Base-by-base conservation (phyloP, 2,797 vertebrate species). In the Aulostomus chinensis region DNA sequence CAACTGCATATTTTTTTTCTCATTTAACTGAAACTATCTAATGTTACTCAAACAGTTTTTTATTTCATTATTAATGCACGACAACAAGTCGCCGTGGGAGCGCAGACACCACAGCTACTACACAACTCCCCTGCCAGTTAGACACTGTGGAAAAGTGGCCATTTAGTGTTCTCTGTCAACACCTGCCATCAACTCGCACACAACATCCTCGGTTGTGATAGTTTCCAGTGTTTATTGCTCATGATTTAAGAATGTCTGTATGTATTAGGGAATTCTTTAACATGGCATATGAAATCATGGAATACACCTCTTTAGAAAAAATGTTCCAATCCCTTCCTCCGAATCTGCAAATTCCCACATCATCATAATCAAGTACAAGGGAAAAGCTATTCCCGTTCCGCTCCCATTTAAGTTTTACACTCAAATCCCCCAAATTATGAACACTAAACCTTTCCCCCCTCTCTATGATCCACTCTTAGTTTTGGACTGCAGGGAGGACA, bases 341-440 rank as follows among this genome's bases (percentile, higher is more conserved):
- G 24, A 87, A 86, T 81, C 76, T 76, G 74, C 80, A 82, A 74
- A 88, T 79, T 83, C 78, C 76, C 77, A 87, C 76, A 76, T 81
- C 80, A 85, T 83, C 81, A 80, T 77, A 89, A 88, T 85, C 78
- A 87, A 84, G 81, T 63, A 56, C 24, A 69, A 76, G 66, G 76
- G 79, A 80, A 75, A 73, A 79, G 78, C 72, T 69, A 56, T 68
- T 79, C 55, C 52, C 45, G 31, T 78, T 81, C 70, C 47, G 58
- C 78, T 78, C 71, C 72, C 45, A 71, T 80, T 80, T 67, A 64
- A 73, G 58, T 81, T 85, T 82, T 83, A 81, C 67, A 84, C 73
- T 84, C 70, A 84, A 81, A 85, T 88, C 78, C 81, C 83, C 71
- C 71, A 88, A 85, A 88, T 86, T 84, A 85, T 76, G 75, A 89